Conservation (phyloP, 2,888 invertebrate species). For the Diadegma fenestrale region DNA sequence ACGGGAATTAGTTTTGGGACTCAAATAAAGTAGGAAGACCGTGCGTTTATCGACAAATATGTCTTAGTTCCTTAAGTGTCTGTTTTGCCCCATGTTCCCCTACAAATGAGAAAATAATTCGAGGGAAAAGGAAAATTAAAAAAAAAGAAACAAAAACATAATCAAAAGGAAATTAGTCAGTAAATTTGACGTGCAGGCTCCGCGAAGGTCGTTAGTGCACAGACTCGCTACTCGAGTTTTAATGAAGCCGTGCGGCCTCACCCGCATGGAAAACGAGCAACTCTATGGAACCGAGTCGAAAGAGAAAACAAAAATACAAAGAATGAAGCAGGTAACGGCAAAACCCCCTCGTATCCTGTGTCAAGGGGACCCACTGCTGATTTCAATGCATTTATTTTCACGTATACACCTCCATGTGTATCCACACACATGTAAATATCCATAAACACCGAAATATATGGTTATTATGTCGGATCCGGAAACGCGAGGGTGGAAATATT, state of each 20-base stretch:
- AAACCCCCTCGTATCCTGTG: conserved; percentile 54
- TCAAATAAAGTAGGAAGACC: too few species aligned
- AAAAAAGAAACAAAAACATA: conserved; percentile 29
- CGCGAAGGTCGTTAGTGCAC: conserved; percentile 43
- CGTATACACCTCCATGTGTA: neutral
- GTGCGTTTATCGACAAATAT: too few species aligned
- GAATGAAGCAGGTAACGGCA: conserved; percentile 8
- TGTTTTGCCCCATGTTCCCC: too few species aligned
- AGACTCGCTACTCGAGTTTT: conserved; percentile 36
- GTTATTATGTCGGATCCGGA: conserved; percentile 54
- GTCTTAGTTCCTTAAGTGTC: too few species aligned
- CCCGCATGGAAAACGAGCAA: conserved; percentile 1
- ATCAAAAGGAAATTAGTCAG: conserved; percentile 31
- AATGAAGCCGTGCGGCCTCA: conserved; percentile 21
- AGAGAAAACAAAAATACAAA: neutral
- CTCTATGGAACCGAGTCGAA: neutral
- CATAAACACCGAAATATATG: conserved; percentile 15
- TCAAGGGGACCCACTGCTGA: conserved; percentile 8
- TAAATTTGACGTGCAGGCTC: conserved; percentile 25
- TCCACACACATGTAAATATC: neutral
- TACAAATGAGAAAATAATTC: conserved; percentile 14
- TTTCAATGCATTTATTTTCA: conserved; percentile 35
- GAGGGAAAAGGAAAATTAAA: neutral
- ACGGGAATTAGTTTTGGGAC: too few species aligned
- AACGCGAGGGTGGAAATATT: conserved; percentile 63